Conservation (phyloP, 1,140 invertebrate species). For the Dinothrombium tinctorium region DNA sequence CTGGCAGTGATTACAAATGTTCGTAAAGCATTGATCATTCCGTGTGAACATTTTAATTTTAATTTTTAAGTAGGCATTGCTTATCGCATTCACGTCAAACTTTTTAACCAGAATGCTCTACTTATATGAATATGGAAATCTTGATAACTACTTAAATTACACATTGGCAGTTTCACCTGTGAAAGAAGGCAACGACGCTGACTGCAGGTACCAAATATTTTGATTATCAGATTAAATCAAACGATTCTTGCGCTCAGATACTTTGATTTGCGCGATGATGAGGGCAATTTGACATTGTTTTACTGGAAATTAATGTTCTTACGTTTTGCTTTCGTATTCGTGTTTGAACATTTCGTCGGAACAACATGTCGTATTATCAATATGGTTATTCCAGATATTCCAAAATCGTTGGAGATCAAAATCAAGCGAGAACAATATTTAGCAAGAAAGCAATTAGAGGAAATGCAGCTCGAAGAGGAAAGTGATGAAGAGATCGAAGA, state of each 20-base stretch:
- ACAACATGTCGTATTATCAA: conserved; percentile 31
- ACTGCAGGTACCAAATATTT: too few species aligned
- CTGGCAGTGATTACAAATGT: conserved; percentile 50
- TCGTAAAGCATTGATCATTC: conserved; percentile 16
- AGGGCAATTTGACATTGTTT: conserved; percentile 38
- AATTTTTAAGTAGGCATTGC: conserved; percentile 39
- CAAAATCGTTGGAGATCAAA: conserved; percentile 30
- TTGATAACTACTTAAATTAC: too few species aligned
- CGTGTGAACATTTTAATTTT: too few species aligned
- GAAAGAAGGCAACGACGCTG: too few species aligned
- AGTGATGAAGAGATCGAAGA: too few species aligned
- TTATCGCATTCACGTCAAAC: conserved; percentile 64
- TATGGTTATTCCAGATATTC: conserved; percentile 32
- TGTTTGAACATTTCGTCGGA: conserved; percentile 32
- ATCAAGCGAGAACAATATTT: conserved; percentile 35
- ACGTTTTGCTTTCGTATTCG: conserved; percentile 12
- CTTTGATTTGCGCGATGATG: conserved; percentile 31
- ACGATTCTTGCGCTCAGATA: too few species aligned
- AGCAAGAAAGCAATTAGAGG: too few species aligned
- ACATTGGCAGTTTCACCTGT: too few species aligned
- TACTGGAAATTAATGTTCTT: conserved; percentile 29
- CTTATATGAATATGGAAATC: conserved; percentile 30
- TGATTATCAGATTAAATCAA: too few species aligned
- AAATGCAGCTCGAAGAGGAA: too few species aligned
- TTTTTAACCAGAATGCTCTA: conserved; percentile 52